phyloP scores from a whole-genome alignment of 2,888 invertebrate genomes.

The Deilephila porcellus region DNA sequence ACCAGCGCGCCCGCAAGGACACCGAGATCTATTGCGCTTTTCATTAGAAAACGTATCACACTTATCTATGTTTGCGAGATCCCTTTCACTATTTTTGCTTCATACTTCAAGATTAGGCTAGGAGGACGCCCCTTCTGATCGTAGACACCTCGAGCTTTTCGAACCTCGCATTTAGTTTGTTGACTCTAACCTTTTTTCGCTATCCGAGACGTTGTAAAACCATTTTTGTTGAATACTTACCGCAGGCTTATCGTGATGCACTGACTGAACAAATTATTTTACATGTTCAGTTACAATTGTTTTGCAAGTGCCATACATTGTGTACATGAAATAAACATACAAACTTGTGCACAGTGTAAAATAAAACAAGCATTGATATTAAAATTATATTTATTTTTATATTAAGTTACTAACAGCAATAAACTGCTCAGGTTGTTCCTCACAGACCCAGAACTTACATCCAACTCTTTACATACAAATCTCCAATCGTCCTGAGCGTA shows the following conservation, averaged over 20 bases:
- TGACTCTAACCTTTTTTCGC: no score
- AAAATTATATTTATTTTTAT: slow-evolving; percentile 73
- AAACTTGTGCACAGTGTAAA: slow-evolving; percentile 22
- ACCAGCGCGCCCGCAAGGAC: slow-evolving; percentile 52
- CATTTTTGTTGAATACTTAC: no score
- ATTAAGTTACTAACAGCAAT: slow-evolving; percentile 76
- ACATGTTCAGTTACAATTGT: no score
- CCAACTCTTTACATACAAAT: slow-evolving; percentile 58
- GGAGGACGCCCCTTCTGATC: no score
- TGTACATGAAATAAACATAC: not conserved
- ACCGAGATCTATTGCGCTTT: slow-evolving; percentile 69
- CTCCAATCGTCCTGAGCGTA: slow-evolving; percentile 64
- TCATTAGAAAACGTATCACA: slow-evolving; percentile 47
- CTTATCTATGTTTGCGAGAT: slow-evolving; percentile 1
- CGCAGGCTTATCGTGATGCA: no score
- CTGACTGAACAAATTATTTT: no score
- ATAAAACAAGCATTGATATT: slow-evolving; percentile 44
- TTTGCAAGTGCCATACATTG: no score
- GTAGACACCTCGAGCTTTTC: no score
- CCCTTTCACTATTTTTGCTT: not conserved
- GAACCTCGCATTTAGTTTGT: no score
- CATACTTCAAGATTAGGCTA: not conserved
- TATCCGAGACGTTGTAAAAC: no score
- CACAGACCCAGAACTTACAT: slow-evolving; percentile 57
- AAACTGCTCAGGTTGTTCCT: slow-evolving; percentile 70